These are phyloP conservation scores for Poecilus cupreus DNA, from an alignment of 2,888 invertebrate genomes.

Conservation along the genomic window DNA sequence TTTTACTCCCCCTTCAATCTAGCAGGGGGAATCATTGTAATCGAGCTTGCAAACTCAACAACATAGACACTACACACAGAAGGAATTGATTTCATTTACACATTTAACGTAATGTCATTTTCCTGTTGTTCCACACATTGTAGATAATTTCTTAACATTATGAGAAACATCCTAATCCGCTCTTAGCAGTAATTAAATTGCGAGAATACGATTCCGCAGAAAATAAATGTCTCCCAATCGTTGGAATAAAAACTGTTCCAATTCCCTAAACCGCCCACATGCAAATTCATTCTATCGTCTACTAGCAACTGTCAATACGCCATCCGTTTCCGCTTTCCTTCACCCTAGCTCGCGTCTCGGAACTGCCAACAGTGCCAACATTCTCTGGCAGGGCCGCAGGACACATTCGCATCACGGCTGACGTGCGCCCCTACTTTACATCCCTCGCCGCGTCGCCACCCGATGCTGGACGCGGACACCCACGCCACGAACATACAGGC, in stretches of 20 bases:
- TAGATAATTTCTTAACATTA: too few relatives aligned
- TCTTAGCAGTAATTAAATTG: too few relatives aligned
- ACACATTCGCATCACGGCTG: neutral
- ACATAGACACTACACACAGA: constrained; percentile 8
- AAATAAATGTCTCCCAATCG: too few relatives aligned
- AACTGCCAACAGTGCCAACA: neutral
- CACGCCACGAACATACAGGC: neutral
- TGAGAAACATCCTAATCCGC: too few relatives aligned
- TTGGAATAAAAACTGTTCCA: too few relatives aligned
- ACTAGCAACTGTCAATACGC: neutral
- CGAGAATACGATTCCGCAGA: too few relatives aligned
- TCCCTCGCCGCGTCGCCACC: neutral
- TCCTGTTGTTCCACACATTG: neutral
- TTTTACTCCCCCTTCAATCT: constrained; percentile 14
- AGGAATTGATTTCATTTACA: constrained; percentile 23
- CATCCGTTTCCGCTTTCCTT: neutral
- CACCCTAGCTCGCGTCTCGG: neutral
- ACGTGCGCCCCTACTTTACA: constrained; percentile 36
- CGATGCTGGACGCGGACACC: neutral
- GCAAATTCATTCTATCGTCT: neutral
- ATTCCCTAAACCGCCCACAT: neutral
- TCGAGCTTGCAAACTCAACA: constrained; percentile 17
- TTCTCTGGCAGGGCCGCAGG: neutral
- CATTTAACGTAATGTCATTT: neutral
- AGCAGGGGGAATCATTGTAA: neutral